Base-by-base conservation (phyloP, 2,797 vertebrate genomes). In the Rhynchotus rufescens region DNA sequence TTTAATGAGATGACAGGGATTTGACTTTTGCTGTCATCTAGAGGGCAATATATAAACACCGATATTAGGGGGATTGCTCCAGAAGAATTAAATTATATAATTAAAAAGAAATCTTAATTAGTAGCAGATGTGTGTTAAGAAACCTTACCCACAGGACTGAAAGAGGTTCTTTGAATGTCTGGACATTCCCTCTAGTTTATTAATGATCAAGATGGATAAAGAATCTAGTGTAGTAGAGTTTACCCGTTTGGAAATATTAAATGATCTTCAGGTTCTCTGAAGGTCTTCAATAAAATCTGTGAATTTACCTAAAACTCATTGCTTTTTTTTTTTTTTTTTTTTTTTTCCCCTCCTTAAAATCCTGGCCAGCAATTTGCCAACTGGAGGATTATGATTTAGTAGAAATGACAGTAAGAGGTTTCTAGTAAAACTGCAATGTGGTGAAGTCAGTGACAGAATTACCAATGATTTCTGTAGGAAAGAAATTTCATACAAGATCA, bases 1-100 rank as follows among this genome's bases (percentile, higher is more conserved):
- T 97, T 97, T 96, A 97, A 97, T 97, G 91, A 96, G 92, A 92
- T 92, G 91, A 94, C 83, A 51, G 89, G 92, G 94, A 92, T 90
- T 83, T 96, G 94, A 93, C 87, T 95, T 96, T 92, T 73, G 77
- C 61, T 92, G 56, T 95, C 80, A 94, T 84, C 61, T 93, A 59
- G 88, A 96, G 91, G 85, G 72, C 66, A 79, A 78, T 79, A 79
- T 75, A 78, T 66, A 82, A 86, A 79, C 79, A 65, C 73, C 95
- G 7, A 25, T 25, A 83, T 72, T 76, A 89, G 90, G 82, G n/a
- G 20, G 42, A 61, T 87, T 73, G 22, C 56, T 87, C 40, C 44
- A 34, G 84, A 89, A 84, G 72, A 9, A 69, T 86, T 86, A 62
- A 44, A 62, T 11, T 79, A 81, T 34, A 52, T 34, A 36, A 1